Conservation (phyloP, 35 echinoderm and acorn worm species). For the Strongylocentrotus purpuratus region DNA sequence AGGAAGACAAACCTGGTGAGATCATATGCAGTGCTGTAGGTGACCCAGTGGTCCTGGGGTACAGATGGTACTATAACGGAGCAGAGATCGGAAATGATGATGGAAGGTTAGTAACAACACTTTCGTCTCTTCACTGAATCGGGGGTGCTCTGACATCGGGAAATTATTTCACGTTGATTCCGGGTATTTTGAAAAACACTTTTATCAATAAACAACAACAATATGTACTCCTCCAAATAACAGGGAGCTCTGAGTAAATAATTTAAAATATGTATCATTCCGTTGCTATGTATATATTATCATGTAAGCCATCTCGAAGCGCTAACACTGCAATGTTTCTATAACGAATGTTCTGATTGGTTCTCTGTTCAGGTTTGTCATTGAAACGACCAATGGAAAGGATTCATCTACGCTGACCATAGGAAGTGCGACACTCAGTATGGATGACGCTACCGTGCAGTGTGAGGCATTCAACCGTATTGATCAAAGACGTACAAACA, state of each 20-base stretch:
- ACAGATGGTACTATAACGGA: slow-evolving; percentile 85
- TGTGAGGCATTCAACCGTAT: slow-evolving; percentile 86
- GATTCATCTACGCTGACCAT: slow-evolving; percentile 71
- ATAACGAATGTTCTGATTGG: not conserved
- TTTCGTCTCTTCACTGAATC: too few relatives aligned
- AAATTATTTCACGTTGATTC: too few relatives aligned
- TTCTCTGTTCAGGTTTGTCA: slow-evolving; percentile 64
- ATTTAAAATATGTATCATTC: too few relatives aligned
- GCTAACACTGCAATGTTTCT: too few relatives aligned
- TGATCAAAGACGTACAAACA: slow-evolving; percentile 54
- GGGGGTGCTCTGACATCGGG: too few relatives aligned
- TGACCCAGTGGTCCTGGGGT: slow-evolving; percentile 65
- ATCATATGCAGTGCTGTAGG: slow-evolving; percentile 72
- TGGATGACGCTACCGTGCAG: slow-evolving; percentile 75
- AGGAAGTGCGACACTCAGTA: slow-evolving; percentile 75
- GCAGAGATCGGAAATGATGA: slow-evolving; percentile 62
- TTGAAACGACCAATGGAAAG: slow-evolving; percentile 63
- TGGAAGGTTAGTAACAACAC: slow-evolving; percentile 54
- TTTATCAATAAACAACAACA: too few relatives aligned
- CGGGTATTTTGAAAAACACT: too few relatives aligned
- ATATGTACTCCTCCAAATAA: too few relatives aligned
- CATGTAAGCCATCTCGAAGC: too few relatives aligned
- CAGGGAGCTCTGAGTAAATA: too few relatives aligned
- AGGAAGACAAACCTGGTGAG: slow-evolving; percentile 61
- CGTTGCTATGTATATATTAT: too few relatives aligned